phyloP scores from a whole-genome alignment of 2,113 vertebrate species.

The Urocitellus parryii region DNA sequence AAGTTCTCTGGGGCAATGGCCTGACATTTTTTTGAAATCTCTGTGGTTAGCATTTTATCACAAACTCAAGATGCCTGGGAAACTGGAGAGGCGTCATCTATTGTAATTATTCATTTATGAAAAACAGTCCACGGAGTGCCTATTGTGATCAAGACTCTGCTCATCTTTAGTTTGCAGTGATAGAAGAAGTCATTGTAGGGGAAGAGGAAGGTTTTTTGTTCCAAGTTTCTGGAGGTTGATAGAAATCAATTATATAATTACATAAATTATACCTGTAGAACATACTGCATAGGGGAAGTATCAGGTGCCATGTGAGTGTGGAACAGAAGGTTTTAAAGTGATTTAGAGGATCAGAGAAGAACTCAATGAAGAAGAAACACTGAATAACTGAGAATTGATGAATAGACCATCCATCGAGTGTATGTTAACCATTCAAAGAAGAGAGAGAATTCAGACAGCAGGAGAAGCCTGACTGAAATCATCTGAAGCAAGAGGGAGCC shows the following conservation, averaged over 20 bases:
- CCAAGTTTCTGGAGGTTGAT: neutral
- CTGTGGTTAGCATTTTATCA: neutral
- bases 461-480: neutral
- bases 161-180: neutral
- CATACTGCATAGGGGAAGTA: neutral
- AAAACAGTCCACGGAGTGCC: neutral
- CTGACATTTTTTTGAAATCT: neutral
- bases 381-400: neutral
- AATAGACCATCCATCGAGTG: neutral
- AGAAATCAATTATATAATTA: conserved; percentile 14
- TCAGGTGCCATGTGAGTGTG: neutral
- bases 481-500: neutral
- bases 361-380: neutral
- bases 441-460: neutral
- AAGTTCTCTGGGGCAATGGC: neutral
- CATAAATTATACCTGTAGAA: neutral
- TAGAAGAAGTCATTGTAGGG: neutral
- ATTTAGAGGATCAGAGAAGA: neutral
- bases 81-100: neutral
- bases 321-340: neutral
- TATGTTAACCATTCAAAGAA: neutral
- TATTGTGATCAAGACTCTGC: neutral
- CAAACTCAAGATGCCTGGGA: neutral
- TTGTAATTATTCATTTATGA: neutral
- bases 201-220: neutral